These are phyloP conservation scores for Actinia equina DNA, from an alignment of 64 coral and sea anemone genomes.

Conservation along the genomic window DNA sequence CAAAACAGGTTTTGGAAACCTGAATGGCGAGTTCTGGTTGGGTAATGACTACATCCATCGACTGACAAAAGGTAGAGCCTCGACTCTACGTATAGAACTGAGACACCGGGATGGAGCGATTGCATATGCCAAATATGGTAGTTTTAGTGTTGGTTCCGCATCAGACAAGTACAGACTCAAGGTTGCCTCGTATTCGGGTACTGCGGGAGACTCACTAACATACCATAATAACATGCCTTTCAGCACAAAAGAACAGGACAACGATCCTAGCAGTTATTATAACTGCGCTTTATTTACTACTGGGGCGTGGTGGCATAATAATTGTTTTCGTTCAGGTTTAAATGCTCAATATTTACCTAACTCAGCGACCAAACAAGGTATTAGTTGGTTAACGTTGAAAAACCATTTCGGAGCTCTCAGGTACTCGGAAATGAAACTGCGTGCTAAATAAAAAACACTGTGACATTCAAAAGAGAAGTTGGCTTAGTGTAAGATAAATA, in stretches of 20 bases:
- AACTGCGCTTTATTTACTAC: background rate
- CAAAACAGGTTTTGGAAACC: no score
- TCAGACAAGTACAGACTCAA: conserved; percentile 33
- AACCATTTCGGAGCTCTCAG: background rate
- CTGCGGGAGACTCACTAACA: conserved; percentile 44
- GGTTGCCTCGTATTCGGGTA: conserved; percentile 43
- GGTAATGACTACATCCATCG: no score
- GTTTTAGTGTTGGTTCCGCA: conserved; percentile 33
- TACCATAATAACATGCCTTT: conserved; percentile 53
- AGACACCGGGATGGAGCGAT: conserved; percentile 21
- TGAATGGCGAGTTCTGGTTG: no score
- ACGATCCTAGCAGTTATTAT: background rate
- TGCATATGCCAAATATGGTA: no score
- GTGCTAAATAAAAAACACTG: background rate
- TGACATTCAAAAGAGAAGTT: no score
- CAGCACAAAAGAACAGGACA: conserved; percentile 56
- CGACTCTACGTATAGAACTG: conserved; percentile 34
- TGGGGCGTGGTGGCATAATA: conserved; percentile 40
- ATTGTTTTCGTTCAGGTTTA: conserved; percentile 13
- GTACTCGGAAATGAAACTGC: conserved; percentile 6
- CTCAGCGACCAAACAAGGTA: background rate
- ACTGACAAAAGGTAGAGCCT: background rate
- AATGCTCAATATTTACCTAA: conserved; percentile 29
- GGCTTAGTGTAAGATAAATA: no score
- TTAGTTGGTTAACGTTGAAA: background rate